A percentile compares a stretch with the other conserved stretches of the same genome.
Evolutionary conservation across 2,888 invertebrate genomes (phyloP).

Genomic region (Gymnocheta viridis): DNA sequence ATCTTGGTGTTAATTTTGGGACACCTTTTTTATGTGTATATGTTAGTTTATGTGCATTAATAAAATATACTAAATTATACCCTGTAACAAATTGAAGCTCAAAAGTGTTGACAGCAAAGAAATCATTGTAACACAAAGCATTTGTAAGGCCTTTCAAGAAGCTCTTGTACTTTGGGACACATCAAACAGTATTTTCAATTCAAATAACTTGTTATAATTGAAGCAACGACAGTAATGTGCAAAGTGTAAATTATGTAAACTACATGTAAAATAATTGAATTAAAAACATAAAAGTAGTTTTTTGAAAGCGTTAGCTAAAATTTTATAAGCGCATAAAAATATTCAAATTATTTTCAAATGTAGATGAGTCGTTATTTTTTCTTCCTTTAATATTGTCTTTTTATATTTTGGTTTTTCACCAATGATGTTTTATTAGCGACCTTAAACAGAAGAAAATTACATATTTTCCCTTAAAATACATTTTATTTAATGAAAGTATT

Average conservation of each 20-base stretch:
- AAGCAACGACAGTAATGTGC: background rate
- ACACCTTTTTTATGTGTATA: background rate
- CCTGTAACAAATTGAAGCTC: background rate
- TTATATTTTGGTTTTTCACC: background rate
- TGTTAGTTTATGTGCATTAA: background rate
- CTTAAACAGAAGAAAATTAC: too few species aligned
- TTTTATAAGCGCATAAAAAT: too few species aligned
- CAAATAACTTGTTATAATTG: background rate
- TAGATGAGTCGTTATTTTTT: background rate
- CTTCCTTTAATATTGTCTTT: background rate
- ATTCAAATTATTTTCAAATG: too few species aligned
- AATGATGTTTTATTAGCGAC: too few species aligned
- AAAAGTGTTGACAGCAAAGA: conserved; percentile 40
- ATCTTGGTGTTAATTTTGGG: too few species aligned
- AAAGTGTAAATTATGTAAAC: background rate
- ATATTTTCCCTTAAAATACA: too few species aligned
- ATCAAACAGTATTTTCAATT: background rate
- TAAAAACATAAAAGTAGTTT: background rate
- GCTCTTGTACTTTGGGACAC: background rate
- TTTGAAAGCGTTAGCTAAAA: background rate
- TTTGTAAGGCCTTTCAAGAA: background rate
- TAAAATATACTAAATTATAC: conserved; percentile 13
- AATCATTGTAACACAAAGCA: background rate
- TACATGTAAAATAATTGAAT: background rate
- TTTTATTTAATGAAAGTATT: conserved; percentile 37